A percentile compares a stretch with the other conserved stretches of the same genome.
These are phyloP conservation scores for Sebastes cheni DNA, from an alignment of 2,797 vertebrate species.

Conservation along the genomic window DNA sequence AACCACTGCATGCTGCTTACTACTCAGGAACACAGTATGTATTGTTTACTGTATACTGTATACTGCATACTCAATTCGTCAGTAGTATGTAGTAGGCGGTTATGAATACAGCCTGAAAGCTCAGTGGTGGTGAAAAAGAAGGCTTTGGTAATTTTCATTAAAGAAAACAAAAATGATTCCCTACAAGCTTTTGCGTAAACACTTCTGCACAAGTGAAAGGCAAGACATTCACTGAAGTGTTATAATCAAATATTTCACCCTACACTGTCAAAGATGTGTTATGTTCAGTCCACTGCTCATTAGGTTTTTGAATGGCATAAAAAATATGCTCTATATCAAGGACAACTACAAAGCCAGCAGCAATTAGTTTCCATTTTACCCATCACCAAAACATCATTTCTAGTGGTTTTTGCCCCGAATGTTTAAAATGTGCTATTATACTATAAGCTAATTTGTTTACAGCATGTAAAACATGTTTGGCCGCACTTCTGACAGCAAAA, in stretches of 20 bases:
- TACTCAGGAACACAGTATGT: no score
- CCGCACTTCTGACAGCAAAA: not conserved
- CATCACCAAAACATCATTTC: not conserved
- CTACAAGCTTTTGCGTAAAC: not conserved
- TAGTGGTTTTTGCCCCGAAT: not conserved
- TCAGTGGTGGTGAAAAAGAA: not conserved
- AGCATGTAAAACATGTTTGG: conserved; percentile 15
- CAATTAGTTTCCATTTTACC: not conserved
- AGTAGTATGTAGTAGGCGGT: no score
- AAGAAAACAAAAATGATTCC: conserved; percentile 1
- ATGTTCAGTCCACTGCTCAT: conserved; percentile 14
- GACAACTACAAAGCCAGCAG: conserved; percentile 1
- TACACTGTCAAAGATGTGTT: not conserved
- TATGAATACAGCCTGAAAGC: not conserved
- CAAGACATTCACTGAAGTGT: conserved; percentile 35
- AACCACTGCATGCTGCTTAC: no score
- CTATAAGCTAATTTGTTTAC: conserved; percentile 18
- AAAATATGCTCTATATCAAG: not conserved
- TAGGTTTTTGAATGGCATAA: conserved; percentile 5
- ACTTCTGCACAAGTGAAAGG: conserved; percentile 2
- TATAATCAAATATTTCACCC: conserved; percentile 37
- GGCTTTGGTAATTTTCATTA: not conserved
- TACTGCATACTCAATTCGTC: no score
- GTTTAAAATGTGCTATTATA: not conserved
- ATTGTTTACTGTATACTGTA: no score